phyloP scores from a whole-genome alignment of 2,888 invertebrate species.

The Caenorhabditis uteleia region DNA sequence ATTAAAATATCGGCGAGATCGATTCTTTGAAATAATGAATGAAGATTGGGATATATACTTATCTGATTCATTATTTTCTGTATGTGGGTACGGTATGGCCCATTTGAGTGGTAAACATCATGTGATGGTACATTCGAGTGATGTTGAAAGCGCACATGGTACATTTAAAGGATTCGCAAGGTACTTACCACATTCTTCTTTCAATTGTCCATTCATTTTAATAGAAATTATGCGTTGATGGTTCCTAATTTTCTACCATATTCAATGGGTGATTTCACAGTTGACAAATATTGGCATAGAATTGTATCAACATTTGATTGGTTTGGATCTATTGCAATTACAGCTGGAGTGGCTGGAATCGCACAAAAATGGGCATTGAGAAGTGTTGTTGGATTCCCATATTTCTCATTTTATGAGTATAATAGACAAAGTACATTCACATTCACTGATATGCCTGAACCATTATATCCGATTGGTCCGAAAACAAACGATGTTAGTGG shows the following conservation, averaged over 20 bases:
- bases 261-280: conserved; percentile 28
- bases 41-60: conserved; percentile 33
- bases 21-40: conserved; percentile 24
- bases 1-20: conserved; percentile 2
- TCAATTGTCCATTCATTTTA: not conserved
- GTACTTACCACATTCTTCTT: not conserved
- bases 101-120: conserved; percentile 23
- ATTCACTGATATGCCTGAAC: conserved; percentile 37
- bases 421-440: conserved; percentile 22
- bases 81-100: conserved; percentile 35
- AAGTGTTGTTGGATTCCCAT: conserved; percentile 19
- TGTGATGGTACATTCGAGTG: conserved; percentile 39
- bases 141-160: conserved; percentile 39
- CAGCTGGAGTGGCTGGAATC: conserved; percentile 16
- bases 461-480: conserved; percentile 25
- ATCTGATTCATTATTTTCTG: conserved; percentile 29
- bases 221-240: conserved; percentile 34
- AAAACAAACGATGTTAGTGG: conserved; percentile 29
- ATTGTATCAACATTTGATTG: conserved; percentile 33
- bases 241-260: conserved; percentile 32
- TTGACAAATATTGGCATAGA: conserved; percentile 26
- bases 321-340: conserved; percentile 23
- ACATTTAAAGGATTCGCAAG: conserved; percentile 28
- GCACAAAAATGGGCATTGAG: conserved; percentile 33
- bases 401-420: conserved; percentile 28